phyloP scores from a whole-genome alignment of 2,113 vertebrate species.

The Emberiza fucata region DNA sequence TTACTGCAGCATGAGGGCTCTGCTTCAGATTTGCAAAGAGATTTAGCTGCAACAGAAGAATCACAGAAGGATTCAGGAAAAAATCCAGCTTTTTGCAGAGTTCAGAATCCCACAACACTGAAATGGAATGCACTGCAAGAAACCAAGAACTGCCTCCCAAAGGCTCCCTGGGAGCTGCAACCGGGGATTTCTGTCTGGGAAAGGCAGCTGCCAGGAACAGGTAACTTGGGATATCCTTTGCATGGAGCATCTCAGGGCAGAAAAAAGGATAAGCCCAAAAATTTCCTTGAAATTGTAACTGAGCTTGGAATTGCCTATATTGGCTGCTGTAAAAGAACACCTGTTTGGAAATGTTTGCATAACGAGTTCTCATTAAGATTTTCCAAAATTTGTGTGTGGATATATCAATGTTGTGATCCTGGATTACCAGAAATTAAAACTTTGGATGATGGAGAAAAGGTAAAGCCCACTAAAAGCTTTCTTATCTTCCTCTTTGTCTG shows the following conservation, averaged over 20 bases:
- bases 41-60: background rate
- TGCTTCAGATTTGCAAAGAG: background rate
- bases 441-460: background rate
- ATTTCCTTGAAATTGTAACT: background rate
- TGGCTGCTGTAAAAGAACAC: background rate
- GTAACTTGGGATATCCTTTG: background rate
- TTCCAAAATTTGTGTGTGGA: background rate
- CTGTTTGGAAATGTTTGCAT: background rate
- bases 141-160: background rate
- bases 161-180: background rate
- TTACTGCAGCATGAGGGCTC: background rate
- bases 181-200: background rate
- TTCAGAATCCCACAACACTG: background rate
- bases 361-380: background rate
- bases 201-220: background rate
- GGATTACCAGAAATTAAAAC: background rate
- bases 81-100: background rate
- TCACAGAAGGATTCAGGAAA: background rate
- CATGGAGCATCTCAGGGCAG: background rate
- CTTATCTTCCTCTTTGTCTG: background rate
- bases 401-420: background rate
- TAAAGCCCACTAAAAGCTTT: background rate
- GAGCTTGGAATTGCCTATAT: background rate
- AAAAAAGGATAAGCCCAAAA: background rate
- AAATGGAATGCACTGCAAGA: accelerated